Conservation (phyloP, 2,888 invertebrate species). For the Clostera curtula region DNA sequence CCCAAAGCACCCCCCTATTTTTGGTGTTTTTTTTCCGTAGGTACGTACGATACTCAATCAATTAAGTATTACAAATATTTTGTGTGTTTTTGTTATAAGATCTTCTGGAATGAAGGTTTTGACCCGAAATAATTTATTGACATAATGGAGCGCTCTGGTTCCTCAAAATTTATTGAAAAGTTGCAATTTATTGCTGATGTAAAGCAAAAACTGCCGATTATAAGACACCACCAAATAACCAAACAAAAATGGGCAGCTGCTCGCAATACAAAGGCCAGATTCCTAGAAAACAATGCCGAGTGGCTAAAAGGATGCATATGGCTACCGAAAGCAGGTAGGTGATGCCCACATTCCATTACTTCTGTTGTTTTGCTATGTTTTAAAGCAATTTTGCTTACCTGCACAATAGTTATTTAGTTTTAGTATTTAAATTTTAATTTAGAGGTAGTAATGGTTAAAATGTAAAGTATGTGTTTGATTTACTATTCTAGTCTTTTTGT, state of each 20-base stretch:
- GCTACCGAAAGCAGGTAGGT: constrained; percentile 6
- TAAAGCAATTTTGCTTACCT: constrained; percentile 2
- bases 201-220: constrained; percentile 9
- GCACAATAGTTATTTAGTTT: not conserved
- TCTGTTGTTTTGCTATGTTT: constrained; percentile 1
- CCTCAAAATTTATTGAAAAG: constrained; percentile 5
- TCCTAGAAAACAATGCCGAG: constrained; percentile 5
- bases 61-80: not conserved
- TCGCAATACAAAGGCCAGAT: constrained; percentile 7
- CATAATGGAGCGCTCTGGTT: constrained; percentile 7
- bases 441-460: not conserved
- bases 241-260: constrained; percentile 12
- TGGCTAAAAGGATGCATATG: constrained; percentile 8
- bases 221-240: constrained; percentile 7
- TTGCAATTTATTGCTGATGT: constrained; percentile 7
- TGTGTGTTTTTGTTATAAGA: constrained; percentile 5
- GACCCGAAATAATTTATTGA: constrained; percentile 6
- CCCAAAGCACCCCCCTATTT: constrained; percentile 2
- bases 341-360: constrained; percentile 3
- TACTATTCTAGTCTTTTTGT: no score
- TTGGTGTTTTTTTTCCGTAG: not conserved
- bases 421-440: not conserved
- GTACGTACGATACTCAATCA: constrained; percentile 1
- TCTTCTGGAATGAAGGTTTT: constrained; percentile 5
- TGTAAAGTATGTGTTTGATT: no score